These are phyloP conservation scores for Anticlea derivata DNA, from an alignment of 2,888 invertebrate genomes.

Conservation along the genomic window DNA sequence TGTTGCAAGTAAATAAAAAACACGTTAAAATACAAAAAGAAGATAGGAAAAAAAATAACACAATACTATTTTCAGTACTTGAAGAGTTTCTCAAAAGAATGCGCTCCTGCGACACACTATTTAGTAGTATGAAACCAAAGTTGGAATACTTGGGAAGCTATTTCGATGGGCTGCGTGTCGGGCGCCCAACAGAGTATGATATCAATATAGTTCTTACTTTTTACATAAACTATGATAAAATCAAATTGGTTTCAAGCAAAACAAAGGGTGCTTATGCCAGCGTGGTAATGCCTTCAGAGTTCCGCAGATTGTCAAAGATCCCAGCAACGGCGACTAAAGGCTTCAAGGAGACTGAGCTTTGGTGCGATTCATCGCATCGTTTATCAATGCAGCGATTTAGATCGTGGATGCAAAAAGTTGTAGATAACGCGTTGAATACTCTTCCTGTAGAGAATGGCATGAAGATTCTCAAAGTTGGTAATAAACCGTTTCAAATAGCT, in stretches of 20 bases:
- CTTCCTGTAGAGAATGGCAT: conserved; percentile 48
- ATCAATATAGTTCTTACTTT: conserved; percentile 58
- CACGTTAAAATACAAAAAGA: conserved; percentile 52
- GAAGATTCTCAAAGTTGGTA: conserved; percentile 46
- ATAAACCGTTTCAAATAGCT: conserved; percentile 44
- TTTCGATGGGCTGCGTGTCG: conserved; percentile 61
- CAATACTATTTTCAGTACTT: conserved; percentile 51
- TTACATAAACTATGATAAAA: conserved; percentile 56
- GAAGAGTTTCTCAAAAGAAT: conserved; percentile 50
- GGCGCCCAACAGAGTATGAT: conserved; percentile 63
- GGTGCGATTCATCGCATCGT: conserved; percentile 54
- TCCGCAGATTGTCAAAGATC: conserved; percentile 54
- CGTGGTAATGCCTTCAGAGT: conserved; percentile 61
- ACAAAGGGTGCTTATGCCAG: conserved; percentile 48
- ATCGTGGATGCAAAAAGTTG: conserved; percentile 63
- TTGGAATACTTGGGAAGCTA: conserved; percentile 64
- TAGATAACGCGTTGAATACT: conserved; percentile 51
- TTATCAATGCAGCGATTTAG: conserved; percentile 51
- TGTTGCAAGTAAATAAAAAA: conserved; percentile 51
- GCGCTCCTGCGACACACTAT: conserved; percentile 50
- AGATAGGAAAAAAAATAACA: conserved; percentile 53
- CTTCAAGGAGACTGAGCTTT: conserved; percentile 52
- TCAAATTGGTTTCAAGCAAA: conserved; percentile 45
- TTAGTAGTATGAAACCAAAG: conserved; percentile 56
- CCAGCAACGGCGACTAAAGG: conserved; percentile 50